These are phyloP conservation scores for Pediacus dermestoides DNA, from an alignment of 2,888 invertebrate species.

Conservation along the genomic window DNA sequence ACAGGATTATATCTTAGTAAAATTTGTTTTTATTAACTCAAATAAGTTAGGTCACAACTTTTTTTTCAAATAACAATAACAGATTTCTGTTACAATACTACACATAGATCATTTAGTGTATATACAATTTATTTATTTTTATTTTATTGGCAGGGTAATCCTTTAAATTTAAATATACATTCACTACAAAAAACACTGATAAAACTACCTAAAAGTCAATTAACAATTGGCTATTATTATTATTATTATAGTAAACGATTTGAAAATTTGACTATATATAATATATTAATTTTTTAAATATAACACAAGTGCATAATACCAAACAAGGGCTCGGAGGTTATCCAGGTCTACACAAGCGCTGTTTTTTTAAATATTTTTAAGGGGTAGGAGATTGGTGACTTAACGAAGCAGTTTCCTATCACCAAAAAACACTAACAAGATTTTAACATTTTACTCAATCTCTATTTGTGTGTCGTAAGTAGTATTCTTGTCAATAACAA, in stretches of 20 bases:
- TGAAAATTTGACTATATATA: conserved; percentile 40
- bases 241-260: conserved; percentile 26
- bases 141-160: conserved; percentile 41
- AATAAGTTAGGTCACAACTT: conserved; percentile 52
- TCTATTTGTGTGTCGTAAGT: not conserved
- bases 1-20: conserved; percentile 40
- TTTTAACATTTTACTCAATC: conserved; percentile 1
- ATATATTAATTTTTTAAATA: conserved; percentile 42
- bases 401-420: not conserved
- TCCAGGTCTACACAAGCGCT: conserved; percentile 45
- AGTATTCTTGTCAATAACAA: conserved; percentile 30
- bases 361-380: conserved; percentile 4
- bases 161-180: conserved; percentile 45
- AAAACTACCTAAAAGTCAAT: conserved; percentile 47
- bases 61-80: conserved; percentile 50
- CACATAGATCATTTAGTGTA: conserved; percentile 50
- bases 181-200: conserved; percentile 50
- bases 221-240: conserved; percentile 41
- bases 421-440: conserved; percentile 7
- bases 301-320: conserved; percentile 43
- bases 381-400: not conserved
- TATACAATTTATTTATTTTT: conserved; percentile 40
- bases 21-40: conserved; percentile 52
- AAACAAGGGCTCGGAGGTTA: conserved; percentile 38
- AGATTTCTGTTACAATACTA: conserved; percentile 45